A percentile compares a stretch with the other conserved stretches of the same genome.
These are phyloP conservation scores for Cephus rjabovi DNA, from an alignment of 2,888 invertebrate genomes.

Conservation along the genomic window DNA sequence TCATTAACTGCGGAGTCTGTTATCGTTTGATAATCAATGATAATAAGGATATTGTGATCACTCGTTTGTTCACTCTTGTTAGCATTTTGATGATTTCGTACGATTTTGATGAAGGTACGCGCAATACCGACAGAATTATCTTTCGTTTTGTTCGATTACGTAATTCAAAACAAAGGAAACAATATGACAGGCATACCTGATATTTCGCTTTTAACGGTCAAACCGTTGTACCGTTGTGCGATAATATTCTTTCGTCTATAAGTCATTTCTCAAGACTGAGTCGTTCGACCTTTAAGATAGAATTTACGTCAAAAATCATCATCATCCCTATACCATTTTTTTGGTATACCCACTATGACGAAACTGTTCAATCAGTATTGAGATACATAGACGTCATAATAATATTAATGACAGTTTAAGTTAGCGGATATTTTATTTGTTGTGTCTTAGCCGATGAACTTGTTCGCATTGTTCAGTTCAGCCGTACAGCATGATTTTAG, in stretches of 20 bases:
- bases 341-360: neutral
- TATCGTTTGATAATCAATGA: no score
- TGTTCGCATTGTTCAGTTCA: constrained; percentile 20
- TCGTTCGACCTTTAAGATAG: neutral
- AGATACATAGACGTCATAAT: neutral
- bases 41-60: no score
- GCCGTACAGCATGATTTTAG: constrained; percentile 49
- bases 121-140: neutral
- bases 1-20: no score
- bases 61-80: neutral
- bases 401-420: neutral
- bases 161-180: neutral
- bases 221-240: no score
- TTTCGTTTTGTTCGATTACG: neutral
- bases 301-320: neutral
- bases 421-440: neutral
- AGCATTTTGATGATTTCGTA: neutral
- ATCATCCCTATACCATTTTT: neutral
- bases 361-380: neutral
- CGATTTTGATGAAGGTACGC: neutral
- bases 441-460: neutral
- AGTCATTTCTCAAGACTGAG: neutral
- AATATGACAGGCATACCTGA: neutral
- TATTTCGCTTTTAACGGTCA: no score
- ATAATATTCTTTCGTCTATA: neutral